Conservation (phyloP, 2,797 vertebrate species). For the Hyperoplus lanceolatus region DNA sequence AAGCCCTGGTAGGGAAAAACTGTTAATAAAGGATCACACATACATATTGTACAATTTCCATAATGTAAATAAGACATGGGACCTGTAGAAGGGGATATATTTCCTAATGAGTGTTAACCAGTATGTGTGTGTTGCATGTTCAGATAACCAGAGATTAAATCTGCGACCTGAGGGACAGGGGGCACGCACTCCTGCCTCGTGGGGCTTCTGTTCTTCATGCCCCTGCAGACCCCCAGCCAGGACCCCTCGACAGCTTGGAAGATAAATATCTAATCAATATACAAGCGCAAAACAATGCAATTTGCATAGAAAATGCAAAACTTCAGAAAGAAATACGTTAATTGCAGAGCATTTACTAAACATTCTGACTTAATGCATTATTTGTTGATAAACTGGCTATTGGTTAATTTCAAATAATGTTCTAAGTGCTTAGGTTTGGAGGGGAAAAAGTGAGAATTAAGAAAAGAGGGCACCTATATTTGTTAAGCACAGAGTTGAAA, state of each 20-base stretch:
- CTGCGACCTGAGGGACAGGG: constrained; percentile 56
- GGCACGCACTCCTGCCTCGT: constrained; percentile 10
- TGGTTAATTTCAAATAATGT: too few relatives aligned
- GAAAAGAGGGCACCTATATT: too few relatives aligned
- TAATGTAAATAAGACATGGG: background rate
- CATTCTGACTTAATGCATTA: background rate
- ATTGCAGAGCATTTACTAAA: background rate
- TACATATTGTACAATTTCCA: background rate
- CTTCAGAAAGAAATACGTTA: background rate
- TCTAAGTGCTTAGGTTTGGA: too few relatives aligned
- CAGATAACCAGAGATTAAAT: constrained; percentile 51
- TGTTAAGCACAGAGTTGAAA: too few relatives aligned
- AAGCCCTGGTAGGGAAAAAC: background rate
- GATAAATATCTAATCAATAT: constrained; percentile 79
- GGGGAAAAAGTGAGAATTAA: too few relatives aligned
- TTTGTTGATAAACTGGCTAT: background rate
- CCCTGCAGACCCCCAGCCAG: constrained; percentile 42
- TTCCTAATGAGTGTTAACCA: constrained; percentile 9
- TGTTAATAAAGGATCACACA: background rate
- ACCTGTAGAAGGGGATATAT: background rate
- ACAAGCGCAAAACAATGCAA: constrained; percentile 24
- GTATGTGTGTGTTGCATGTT: constrained; percentile 18
- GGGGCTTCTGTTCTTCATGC: constrained; percentile 27
- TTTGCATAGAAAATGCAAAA: constrained; percentile 62
- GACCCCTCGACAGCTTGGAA: constrained; percentile 67